phyloP scores from a whole-genome alignment of 2,797 vertebrate genomes.

The Vespertilio murinus region DNA sequence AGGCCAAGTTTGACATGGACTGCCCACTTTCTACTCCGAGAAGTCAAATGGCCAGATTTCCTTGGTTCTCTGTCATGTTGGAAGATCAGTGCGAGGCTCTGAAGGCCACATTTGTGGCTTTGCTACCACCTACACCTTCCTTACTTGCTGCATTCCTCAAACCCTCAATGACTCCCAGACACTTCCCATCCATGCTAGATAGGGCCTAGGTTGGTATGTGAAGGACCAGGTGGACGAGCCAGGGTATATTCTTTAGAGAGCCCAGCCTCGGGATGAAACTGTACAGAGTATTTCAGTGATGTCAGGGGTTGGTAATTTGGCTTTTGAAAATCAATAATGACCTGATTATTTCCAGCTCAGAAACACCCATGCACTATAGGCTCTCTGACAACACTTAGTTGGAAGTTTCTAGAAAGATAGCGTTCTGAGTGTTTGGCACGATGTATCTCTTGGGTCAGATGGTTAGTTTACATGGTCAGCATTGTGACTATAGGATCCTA shows the following conservation, averaged over 20 bases:
- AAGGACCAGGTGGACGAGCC: conserved; percentile 30
- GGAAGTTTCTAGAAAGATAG: conserved; percentile 68
- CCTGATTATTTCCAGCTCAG: conserved; percentile 67
- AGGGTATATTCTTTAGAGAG: background rate
- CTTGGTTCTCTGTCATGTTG: conserved; percentile 29
- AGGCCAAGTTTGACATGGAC: conserved; percentile 36
- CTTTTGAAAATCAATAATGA: conserved; percentile 64
- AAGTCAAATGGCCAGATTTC: conserved; percentile 50
- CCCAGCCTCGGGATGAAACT: conserved; percentile 56
- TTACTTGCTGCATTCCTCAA: conserved; percentile 38
- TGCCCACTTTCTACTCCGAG: conserved; percentile 25
- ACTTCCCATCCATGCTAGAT: background rate
- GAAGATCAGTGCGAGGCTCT: background rate
- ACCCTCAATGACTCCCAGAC: conserved; percentile 41
- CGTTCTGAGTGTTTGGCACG: conserved; percentile 53
- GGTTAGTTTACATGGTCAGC: conserved; percentile 52
- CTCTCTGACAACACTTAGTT: conserved; percentile 58
- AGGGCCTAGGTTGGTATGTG: background rate
- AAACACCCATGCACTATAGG: conserved; percentile 53
- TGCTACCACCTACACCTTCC: conserved; percentile 30
- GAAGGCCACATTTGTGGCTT: conserved; percentile 48
- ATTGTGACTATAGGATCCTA: conserved; percentile 12
- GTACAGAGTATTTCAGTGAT: conserved; percentile 47
- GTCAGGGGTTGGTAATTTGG: conserved; percentile 60
- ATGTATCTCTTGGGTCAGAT: conserved; percentile 51